Evolutionary conservation across 2,797 vertebrate genomes (phyloP).

Genomic region (Poeciliopsis turneri): DNA sequence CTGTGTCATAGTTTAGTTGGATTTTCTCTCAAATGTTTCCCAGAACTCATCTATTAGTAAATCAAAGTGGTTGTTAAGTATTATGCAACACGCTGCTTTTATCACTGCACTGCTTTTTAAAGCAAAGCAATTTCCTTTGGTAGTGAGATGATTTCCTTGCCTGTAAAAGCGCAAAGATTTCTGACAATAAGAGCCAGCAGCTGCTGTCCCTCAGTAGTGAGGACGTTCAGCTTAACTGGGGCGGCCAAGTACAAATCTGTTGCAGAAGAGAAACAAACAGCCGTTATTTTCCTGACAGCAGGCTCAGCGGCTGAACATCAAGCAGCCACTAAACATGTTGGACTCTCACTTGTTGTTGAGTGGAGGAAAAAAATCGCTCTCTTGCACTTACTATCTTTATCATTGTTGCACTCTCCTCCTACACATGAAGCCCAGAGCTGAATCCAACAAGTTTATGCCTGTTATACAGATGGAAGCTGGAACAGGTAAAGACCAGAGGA

Average conservation of each 20-base stretch:
- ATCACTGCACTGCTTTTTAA: neutral
- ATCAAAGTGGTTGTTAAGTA: neutral
- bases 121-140: neutral
- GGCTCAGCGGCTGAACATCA: conserved; percentile 40
- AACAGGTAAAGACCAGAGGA: neutral
- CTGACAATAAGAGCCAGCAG: neutral
- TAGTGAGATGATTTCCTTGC: neutral
- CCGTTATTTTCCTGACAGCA: conserved; percentile 31
- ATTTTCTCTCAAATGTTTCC: neutral
- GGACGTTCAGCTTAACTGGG: neutral
- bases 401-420: conserved; percentile 69
- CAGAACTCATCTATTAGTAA: neutral
- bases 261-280: conserved; percentile 32
- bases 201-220: neutral
- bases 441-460: conserved; percentile 60
- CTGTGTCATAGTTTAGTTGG: neutral
- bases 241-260: conserved; percentile 32
- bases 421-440: conserved; percentile 63
- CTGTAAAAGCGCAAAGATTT: neutral
- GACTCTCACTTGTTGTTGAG: conserved; percentile 65
- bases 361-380: conserved; percentile 57
- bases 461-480: conserved; percentile 37
- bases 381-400: conserved; percentile 74
- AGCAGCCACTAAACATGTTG: conserved; percentile 65
- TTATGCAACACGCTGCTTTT: neutral